Evolutionary conservation across 92 coral and sea anemone genomes (phyloP), one percentile per base, ranked within the genome.

Genomic region (Phenganax subtilis): DNA sequence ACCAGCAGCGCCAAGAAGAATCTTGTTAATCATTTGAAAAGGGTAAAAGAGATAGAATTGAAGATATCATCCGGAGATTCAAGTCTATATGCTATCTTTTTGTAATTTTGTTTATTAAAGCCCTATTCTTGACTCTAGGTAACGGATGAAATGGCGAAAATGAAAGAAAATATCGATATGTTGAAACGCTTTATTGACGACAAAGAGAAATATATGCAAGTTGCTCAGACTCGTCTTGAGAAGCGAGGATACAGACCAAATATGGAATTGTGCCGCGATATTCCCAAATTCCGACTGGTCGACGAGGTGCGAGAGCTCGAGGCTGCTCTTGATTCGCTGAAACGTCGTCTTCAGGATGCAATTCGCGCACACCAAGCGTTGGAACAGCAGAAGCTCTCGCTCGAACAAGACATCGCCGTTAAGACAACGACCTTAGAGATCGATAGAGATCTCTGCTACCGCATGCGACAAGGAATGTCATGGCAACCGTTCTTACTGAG

Each of bases 301-400:
- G 83, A 79, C 57, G 83, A 79, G 29, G 83, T 79, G 6, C 83
- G 83, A 27, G 83, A 79, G 54, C 83, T 79, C 83, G 83, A 79
- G 74, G 83, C 83, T 17, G 83, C 83, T n/a, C 62, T 79, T 55
- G 83, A 79, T 52, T 79, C 83, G 83, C 74, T 79, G 17, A 79
- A 79, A 54, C 83, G 83, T 47, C 83, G 83, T 1, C 83, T 79
- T 73, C 83, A 79, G 6, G 83, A 79, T 79, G 83, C 83, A 15
- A 64, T 79, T 31, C 83, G 83, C 74, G 83, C 83, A 12, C 63
- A 79, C 57, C 83, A 79, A 79, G 74, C 83, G 16, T 51, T 79
- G 83, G 83, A 79, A 29, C 83, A 79, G 53, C 83, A 79, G 56
- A 79, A 65, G 62, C 75, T 79, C 10, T 6, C 74, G 12, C 57